Evolutionary conservation across 2,113 vertebrate species (phyloP), one percentile per base, ranked within the genome.

Genomic region (Chlorodrepanis virens): DNA sequence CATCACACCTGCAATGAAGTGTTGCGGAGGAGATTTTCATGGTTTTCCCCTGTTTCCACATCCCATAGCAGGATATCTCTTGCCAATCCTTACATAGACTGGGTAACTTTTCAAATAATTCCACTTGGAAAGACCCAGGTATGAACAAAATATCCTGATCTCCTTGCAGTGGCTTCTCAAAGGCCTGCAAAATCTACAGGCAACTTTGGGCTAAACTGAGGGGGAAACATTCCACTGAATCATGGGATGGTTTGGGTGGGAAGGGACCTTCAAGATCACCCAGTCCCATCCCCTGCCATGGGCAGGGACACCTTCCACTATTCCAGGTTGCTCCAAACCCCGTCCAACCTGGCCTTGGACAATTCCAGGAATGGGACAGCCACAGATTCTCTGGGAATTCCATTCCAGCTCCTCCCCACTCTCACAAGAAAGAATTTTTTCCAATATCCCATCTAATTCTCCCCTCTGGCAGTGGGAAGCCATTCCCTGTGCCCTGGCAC

Each of bases 391-490:
- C 49, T 47, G 49, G 35, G 20, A 47, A 47, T 35, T 21, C 28
- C 11, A 17, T 13, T 2, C 24, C 47, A 70, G 10, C 0, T 0
- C 47, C 23, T 70, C 10, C 0, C 4, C n/a, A n/a, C 12, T 2
- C 3, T 7, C 47, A 0, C 6, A 63, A 5, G 3, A 1, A 29
- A 11, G 2, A 60, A 25, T 63, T 54, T 4, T 2, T 63, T 54
- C 9, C 24, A 63, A 5, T 16, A 70, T 70, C 11, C 19, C 40
- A 47, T 5, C 12, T 4, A 40, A 40, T 7, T 0, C 19, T n/a
- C 24, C 8, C 6, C 29, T 49, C 29, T 40, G n/a, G 15, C 12
- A n/a, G 28, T n/a, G 4, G 12, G 10, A 54, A 70, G 5, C n/a
- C 47, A 63, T 54, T 78, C 54, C 33, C 10, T 5, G 11, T 52